phyloP scores from a whole-genome alignment of 2,888 invertebrate genomes.

The Scrobipalpa costella region DNA sequence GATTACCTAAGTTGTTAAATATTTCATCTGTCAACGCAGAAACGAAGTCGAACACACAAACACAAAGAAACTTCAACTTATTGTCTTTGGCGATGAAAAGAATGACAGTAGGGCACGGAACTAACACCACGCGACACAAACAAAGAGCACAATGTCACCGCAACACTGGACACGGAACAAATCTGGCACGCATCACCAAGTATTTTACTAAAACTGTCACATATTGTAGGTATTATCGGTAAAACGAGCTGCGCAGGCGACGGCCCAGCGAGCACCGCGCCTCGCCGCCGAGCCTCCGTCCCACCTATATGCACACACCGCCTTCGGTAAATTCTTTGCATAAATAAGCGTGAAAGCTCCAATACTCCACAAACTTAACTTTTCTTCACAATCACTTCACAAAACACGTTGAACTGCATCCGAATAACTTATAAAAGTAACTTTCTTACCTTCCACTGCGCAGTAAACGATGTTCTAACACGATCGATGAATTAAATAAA shows the following conservation, averaged over 20 bases:
- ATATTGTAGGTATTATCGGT: slow-evolving; percentile 44
- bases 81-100: slow-evolving; percentile 46
- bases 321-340: slow-evolving; percentile 79
- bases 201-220: slow-evolving; percentile 67
- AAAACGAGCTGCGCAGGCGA: slow-evolving; percentile 67
- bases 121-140: slow-evolving; percentile 54
- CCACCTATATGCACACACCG: slow-evolving; percentile 70
- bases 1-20: slow-evolving; percentile 53
- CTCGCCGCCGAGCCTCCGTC: slow-evolving; percentile 67
- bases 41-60: slow-evolving; percentile 52
- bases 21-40: slow-evolving; percentile 54
- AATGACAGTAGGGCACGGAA: slow-evolving; percentile 44
- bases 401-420: slow-evolving; percentile 63
- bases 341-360: slow-evolving; percentile 77
- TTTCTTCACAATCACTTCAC: slow-evolving; percentile 61
- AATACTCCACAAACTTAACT: slow-evolving; percentile 48
- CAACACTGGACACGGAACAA: slow-evolving; percentile 54
- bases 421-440: slow-evolving; percentile 62
- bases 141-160: slow-evolving; percentile 60
- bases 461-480: slow-evolving; percentile 73
- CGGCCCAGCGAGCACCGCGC: slow-evolving; percentile 67
- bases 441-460: slow-evolving; percentile 78
- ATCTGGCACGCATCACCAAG: slow-evolving; percentile 43
- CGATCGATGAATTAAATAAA: slow-evolving; percentile 74
- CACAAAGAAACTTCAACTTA: slow-evolving; percentile 67